These are phyloP conservation scores for Cryptoblepharus egeriae DNA, from an alignment of 2,797 vertebrate genomes.

Conservation along the genomic window DNA sequence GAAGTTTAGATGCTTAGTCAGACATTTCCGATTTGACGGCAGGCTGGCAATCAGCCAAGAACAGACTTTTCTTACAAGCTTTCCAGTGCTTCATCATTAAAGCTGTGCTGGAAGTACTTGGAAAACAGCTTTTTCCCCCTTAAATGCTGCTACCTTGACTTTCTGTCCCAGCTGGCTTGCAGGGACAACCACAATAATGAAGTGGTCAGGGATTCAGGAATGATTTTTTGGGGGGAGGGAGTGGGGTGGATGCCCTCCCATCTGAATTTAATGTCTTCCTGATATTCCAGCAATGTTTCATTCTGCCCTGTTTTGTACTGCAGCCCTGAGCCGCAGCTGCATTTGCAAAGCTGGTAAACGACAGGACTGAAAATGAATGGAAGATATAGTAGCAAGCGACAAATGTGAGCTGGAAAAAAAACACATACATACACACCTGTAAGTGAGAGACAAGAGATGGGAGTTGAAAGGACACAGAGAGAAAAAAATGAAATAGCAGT, in stretches of 20 bases:
- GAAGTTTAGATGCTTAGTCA: conserved; percentile 25
- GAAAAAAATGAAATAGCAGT: conserved; percentile 52
- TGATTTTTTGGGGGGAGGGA: background rate
- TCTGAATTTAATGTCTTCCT: conserved; percentile 9
- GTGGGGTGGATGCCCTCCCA: background rate
- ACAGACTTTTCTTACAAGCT: conserved; percentile 18
- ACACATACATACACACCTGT: background rate
- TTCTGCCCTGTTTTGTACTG: conserved; percentile 25
- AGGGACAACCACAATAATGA: conserved; percentile 23
- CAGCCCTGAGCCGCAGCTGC: conserved; percentile 14
- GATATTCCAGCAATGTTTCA: background rate
- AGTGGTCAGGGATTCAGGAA: conserved; percentile 24
- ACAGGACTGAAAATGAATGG: conserved; percentile 10
- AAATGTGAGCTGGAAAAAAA: conserved; percentile 20
- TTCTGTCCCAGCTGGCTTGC: conserved; percentile 15
- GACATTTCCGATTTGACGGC: background rate
- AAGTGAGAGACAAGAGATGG: conserved; percentile 24
- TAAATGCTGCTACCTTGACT: conserved; percentile 16
- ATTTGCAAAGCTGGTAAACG: conserved; percentile 12
- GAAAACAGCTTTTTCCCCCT: conserved; percentile 33
- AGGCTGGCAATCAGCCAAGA: background rate
- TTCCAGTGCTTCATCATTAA: conserved; percentile 36
- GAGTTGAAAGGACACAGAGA: conserved; percentile 42
- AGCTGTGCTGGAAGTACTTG: conserved; percentile 1
- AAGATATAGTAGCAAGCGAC: conserved; percentile 4